Conservation (phyloP, 2,113 vertebrate species). For the Variabilichromis moorii region DNA sequence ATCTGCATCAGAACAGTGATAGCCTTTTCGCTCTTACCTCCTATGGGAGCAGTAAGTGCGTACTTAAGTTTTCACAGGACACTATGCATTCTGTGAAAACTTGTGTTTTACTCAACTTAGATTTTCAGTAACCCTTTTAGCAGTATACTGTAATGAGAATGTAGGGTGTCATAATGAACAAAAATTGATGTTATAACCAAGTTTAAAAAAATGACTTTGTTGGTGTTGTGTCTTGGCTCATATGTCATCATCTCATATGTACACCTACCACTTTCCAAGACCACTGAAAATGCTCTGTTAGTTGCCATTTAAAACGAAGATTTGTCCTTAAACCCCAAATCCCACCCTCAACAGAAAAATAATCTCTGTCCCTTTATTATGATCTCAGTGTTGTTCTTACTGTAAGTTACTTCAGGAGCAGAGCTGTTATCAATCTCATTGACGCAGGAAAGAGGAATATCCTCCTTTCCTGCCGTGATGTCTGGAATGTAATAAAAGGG, state of each 20-base stretch:
- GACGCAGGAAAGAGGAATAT: conserved; percentile 91
- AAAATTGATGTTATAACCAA: background rate
- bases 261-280: background rate
- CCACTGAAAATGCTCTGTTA: background rate
- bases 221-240: background rate
- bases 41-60: background rate
- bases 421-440: conserved; percentile 92
- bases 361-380: background rate
- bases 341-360: background rate
- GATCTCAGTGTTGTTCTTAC: conserved; percentile 57
- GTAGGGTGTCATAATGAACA: background rate
- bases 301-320: background rate
- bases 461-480: conserved; percentile 88
- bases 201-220: background rate
- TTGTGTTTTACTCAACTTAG: background rate
- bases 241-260: background rate
- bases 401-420: conserved; percentile 89
- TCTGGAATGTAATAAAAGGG: conserved; percentile 92
- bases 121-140: background rate
- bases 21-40: background rate
- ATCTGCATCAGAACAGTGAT: background rate
- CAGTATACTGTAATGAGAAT: background rate
- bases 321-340: background rate
- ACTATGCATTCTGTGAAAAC: background rate
- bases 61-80: background rate